Percentiles rank a stretch among this genome's conserved stretches.
Conservation (phyloP, 1,140 invertebrate species). For the Drosophila nigromelanica region DNA sequence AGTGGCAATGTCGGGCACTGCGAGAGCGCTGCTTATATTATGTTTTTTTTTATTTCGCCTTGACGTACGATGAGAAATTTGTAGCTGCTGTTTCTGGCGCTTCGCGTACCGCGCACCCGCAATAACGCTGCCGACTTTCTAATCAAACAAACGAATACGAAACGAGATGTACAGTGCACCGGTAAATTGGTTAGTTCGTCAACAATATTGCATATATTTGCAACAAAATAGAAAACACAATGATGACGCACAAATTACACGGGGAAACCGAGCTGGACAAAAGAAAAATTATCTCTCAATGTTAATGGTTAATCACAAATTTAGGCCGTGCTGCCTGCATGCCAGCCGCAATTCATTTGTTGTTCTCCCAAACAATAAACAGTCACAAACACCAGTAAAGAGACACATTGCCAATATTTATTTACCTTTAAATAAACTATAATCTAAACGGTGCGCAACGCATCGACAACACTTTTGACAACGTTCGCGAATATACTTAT, state of each 20-base stretch:
- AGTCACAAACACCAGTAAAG: background rate
- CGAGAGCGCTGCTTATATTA: slow-evolving; percentile 36
- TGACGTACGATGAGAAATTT: slow-evolving; percentile 49
- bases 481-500: slow-evolving; percentile 5
- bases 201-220: slow-evolving; percentile 55
- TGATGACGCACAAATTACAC: slow-evolving; percentile 76
- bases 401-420: slow-evolving; percentile 16
- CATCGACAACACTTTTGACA: slow-evolving; percentile 21
- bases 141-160: slow-evolving; percentile 66
- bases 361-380: no score
- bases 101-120: slow-evolving; percentile 18
- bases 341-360: background rate
- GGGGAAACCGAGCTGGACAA: slow-evolving; percentile 35
- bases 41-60: slow-evolving; percentile 36
- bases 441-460: slow-evolving; percentile 18
- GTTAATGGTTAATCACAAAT: slow-evolving; percentile 1
- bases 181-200: slow-evolving; percentile 52
- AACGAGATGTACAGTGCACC: slow-evolving; percentile 50
- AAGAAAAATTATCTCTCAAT: slow-evolving; percentile 21
- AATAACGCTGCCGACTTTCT: slow-evolving; percentile 63
- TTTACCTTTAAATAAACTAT: slow-evolving; percentile 46
- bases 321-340: background rate
- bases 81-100: slow-evolving; percentile 37
- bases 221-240: slow-evolving; percentile 30
- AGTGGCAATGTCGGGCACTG: slow-evolving; percentile 23